Evolutionary conservation across 2,888 invertebrate species (phyloP).

Genomic region (Dusona sp.): DNA sequence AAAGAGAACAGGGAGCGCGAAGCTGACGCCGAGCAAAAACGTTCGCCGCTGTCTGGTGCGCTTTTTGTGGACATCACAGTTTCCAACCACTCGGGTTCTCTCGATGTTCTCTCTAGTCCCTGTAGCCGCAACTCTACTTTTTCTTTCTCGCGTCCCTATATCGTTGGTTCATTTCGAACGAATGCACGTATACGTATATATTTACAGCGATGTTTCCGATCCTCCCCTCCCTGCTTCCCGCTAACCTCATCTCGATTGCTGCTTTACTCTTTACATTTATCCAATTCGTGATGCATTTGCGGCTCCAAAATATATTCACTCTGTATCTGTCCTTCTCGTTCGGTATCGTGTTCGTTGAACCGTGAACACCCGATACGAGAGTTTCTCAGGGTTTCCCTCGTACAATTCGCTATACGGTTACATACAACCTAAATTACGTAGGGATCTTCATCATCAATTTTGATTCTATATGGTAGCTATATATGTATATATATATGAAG

Average conservation of each 20-base stretch:
- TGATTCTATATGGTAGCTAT: background rate
- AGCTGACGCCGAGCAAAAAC: constrained; percentile 84
- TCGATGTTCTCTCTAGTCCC: constrained; percentile 75
- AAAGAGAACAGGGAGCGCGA: constrained; percentile 78
- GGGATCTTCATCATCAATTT: constrained; percentile 22
- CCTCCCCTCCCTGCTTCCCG: background rate
- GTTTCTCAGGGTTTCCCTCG: constrained; percentile 9
- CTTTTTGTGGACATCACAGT: constrained; percentile 84
- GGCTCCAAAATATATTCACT: constrained; percentile 37
- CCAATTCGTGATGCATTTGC: constrained; percentile 77
- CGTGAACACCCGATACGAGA: constrained; percentile 25
- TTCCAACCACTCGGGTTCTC: constrained; percentile 81
- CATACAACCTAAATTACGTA: constrained; percentile 14
- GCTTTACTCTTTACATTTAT: constrained; percentile 33
- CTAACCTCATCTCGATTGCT: constrained; percentile 45
- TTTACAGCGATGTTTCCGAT: constrained; percentile 24
- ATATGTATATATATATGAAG: background rate
- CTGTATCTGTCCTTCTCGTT: constrained; percentile 21
- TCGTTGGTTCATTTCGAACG: constrained; percentile 45
- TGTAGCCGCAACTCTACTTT: constrained; percentile 59
- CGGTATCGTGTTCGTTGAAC: constrained; percentile 10
- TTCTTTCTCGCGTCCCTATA: constrained; percentile 72
- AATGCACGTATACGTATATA: constrained; percentile 11
- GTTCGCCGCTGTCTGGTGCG: constrained; percentile 84
- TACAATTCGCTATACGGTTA: constrained; percentile 14